Percentiles rank a stretch among this genome's conserved stretches.
Conservation (phyloP, 2,797 vertebrate species). For the Mus spretus region DNA sequence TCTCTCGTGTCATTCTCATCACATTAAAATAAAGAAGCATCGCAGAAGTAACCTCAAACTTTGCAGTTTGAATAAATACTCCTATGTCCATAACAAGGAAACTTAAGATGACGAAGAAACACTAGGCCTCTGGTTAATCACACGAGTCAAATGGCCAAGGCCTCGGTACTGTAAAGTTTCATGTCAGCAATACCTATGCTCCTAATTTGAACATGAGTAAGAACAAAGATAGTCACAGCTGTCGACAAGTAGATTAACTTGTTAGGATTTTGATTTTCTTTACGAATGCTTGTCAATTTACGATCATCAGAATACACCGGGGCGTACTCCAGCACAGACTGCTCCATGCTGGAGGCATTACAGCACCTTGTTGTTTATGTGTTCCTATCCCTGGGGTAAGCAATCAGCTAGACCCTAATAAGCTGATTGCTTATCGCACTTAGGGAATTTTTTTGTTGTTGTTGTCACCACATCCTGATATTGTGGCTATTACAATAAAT, state of each 20-base stretch:
- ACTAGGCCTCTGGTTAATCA: background rate
- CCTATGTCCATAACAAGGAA: slow-evolving; percentile 10
- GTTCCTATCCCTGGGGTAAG: background rate
- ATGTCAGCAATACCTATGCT: background rate
- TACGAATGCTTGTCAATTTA: background rate
- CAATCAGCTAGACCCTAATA: background rate
- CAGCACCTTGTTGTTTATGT: background rate
- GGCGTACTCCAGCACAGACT: background rate
- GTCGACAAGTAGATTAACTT: background rate
- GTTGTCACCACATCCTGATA: background rate
- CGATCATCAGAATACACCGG: background rate
- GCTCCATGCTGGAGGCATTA: background rate
- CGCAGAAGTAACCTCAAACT: background rate
- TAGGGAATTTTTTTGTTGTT: background rate
- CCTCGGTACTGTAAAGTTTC: background rate
- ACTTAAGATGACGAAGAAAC: background rate
- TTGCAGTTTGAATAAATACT: slow-evolving; percentile 28
- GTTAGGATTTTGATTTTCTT: background rate
- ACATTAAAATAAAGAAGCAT: background rate
- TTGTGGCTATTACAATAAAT: background rate
- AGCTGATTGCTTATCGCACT: background rate
- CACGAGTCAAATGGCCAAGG: background rate
- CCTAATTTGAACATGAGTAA: background rate
- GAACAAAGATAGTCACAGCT: background rate
- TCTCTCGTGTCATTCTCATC: background rate